Evolutionary conservation across 1,140 invertebrate genomes (phyloP).

Genomic region (Zophobas morio): DNA sequence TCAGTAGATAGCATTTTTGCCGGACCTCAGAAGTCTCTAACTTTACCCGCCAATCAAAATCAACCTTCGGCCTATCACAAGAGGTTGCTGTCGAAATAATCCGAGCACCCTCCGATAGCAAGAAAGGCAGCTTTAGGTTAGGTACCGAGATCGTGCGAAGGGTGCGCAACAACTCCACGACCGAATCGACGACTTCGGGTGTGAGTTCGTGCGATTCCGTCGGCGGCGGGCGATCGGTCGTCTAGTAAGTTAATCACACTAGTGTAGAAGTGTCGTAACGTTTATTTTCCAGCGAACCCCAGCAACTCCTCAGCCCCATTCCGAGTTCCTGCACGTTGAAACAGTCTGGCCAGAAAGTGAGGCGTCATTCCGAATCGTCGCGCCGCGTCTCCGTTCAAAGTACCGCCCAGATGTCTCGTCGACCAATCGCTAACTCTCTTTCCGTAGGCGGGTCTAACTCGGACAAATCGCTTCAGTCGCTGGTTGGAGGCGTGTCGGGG

Average conservation of each 20-base stretch:
- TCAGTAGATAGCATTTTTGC: neutral
- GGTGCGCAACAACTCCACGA: conserved; percentile 71
- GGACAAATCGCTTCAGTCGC: conserved; percentile 61
- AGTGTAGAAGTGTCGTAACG: conserved; percentile 21
- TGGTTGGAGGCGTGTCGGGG: conserved; percentile 68
- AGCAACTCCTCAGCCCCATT: conserved; percentile 80
- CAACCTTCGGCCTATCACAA: conserved; percentile 69
- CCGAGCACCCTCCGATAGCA: conserved; percentile 50
- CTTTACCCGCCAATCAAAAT: conserved; percentile 70
- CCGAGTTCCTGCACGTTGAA: conserved; percentile 78
- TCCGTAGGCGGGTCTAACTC: conserved; percentile 57
- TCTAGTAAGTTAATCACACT: conserved; percentile 67
- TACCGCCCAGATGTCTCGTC: conserved; percentile 59
- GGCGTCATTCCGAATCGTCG: conserved; percentile 67
- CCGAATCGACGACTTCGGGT: conserved; percentile 84
- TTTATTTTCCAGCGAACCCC: conserved; percentile 48
- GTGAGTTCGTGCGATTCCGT: conserved; percentile 85
- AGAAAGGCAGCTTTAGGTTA: conserved; percentile 46
- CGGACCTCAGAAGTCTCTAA: conserved; percentile 69
- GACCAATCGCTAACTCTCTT: conserved; percentile 9
- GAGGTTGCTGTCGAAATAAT: conserved; percentile 71
- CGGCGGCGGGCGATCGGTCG: conserved; percentile 69
- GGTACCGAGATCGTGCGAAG: conserved; percentile 63
- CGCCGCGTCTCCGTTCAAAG: conserved; percentile 71
- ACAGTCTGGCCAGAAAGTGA: conserved; percentile 59